Base-by-base conservation (phyloP, 2,888 invertebrate species). In the Crematogaster levior region DNA sequence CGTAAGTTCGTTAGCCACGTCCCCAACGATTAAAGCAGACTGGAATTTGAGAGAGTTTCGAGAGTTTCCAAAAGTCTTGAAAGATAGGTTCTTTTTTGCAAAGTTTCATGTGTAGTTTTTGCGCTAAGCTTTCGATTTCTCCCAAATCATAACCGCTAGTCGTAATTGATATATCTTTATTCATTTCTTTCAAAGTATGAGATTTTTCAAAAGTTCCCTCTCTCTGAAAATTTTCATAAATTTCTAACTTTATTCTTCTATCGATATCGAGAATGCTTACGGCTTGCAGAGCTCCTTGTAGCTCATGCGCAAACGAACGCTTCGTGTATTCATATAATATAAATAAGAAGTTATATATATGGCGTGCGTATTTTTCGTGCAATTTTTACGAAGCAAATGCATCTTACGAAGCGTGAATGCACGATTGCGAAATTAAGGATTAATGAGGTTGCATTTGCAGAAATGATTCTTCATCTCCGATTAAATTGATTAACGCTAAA, bases 401-500 rank as follows among this genome's bases (percentile, higher is more conserved):
- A 66, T 27, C 9, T 2, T 43, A 37, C 61, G 61, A 10, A 18
- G 5, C 51, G 37, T 3, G 27, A 37, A 66, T 66, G 15, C 51
- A 21, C 24, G 56, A 72, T 48, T 24, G 21, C 34, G 24, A 10
- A 24, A 65, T 61, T 46, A 74, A 61, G 46, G 34, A 61, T 74
- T 74, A 74, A 74, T 74, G 46, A 18, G 61, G 18, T 48, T 34
- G 34, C 61, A 61, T 48, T 48, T 61, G 18, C 12, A 24, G 75
- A 51, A 68, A 68, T 56, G 53, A 66, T 77, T 61, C 40, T 66
- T 68, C 43, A 40, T 53, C 30, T 60, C 15, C 27, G 37, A 73
- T 80, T 61, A 85, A 82, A 88, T 89, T 93, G 93, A 94, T 94
- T 93, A 94, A 93, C 94, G 92, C 88, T 91, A 91, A 94, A 92